Base-by-base conservation (phyloP, 2,888 invertebrate genomes). In the Yponomeuta evonymella region DNA sequence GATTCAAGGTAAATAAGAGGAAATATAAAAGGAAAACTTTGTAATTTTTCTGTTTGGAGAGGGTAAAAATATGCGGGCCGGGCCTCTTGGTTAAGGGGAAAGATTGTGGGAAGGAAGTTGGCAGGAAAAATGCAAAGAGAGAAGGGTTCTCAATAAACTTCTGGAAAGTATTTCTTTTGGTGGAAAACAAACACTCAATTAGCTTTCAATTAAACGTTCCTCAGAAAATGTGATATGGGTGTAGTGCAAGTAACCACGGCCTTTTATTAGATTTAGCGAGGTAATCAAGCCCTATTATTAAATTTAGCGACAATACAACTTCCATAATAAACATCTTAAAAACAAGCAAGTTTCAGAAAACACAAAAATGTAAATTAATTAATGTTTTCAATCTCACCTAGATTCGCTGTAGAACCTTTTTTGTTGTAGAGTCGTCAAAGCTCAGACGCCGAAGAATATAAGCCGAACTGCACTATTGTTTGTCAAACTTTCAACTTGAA, bases 111-210 rank as follows among this genome's bases (percentile, higher is more conserved):
- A 68, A 51, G 23, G 36, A 15, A 51, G 68, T 51, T 68, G 23
- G 68, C 48, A 30, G 51, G 30, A 68, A 68, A 68, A 67, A 67
- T 48, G 23, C 36, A 48, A 43, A 48, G 36, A 67, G 48, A 48
- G 48, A 67, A 67, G 67, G 67, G 67, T 67, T 67, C 67, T n/a
- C 36, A 67, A 67, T 67, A 12, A 65, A 65, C 65, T 65, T 65
- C 30, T 30, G 29, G n/a, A 65, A 65, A 65, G 29, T 65, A 58
- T 58, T 58, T 8, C 51, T 58, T 58, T 58, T 58, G 51, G 15
- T 58, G 15, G 51, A 58, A 58, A 15, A 58, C 12, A 58, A 64
- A 65, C 33, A 30, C 33, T 65, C 1, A 12, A 65, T 65, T 65
- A 5, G 65, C 65, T 65, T 65, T 65, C 29, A 65, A 29, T 64